A percentile compares a stretch with the other conserved stretches of the same genome.
These are phyloP conservation scores for Leptinotarsa juncta DNA, from an alignment of 2,888 invertebrate genomes.

Conservation along the genomic window DNA sequence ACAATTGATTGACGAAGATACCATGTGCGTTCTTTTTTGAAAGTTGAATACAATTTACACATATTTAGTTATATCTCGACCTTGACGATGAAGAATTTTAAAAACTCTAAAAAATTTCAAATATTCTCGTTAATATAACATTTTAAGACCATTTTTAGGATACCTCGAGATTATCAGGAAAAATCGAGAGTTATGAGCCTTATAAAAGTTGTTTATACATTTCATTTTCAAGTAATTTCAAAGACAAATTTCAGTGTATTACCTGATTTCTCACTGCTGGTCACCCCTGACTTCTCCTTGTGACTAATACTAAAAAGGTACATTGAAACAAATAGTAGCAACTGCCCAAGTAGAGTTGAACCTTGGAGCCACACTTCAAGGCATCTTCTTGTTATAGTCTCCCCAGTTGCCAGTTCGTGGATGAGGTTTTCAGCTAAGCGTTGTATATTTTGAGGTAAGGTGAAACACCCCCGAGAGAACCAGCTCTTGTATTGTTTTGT, in stretches of 20 bases:
- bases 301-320: slow-evolving; percentile 69
- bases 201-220: not conserved
- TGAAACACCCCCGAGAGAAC: slow-evolving; percentile 72
- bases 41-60: no score
- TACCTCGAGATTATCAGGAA: no score
- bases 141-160: no score
- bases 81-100: no score
- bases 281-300: slow-evolving; percentile 61
- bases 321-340: slow-evolving; percentile 69
- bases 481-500: slow-evolving; percentile 70
- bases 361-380: slow-evolving; percentile 67
- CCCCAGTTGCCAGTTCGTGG: slow-evolving; percentile 65
- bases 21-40: no score
- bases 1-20: no score
- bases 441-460: slow-evolving; percentile 69
- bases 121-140: no score
- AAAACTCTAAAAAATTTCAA: no score
- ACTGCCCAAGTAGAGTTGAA: slow-evolving; percentile 66
- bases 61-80: no score
- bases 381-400: slow-evolving; percentile 62
- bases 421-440: slow-evolving; percentile 72
- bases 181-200: no score
- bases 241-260: not conserved
- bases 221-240: not conserved
- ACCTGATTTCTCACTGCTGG: slow-evolving; percentile 47